Evolutionary conservation across 2,888 invertebrate genomes (phyloP).

Genomic region (Lasioglossum zephyrum): DNA sequence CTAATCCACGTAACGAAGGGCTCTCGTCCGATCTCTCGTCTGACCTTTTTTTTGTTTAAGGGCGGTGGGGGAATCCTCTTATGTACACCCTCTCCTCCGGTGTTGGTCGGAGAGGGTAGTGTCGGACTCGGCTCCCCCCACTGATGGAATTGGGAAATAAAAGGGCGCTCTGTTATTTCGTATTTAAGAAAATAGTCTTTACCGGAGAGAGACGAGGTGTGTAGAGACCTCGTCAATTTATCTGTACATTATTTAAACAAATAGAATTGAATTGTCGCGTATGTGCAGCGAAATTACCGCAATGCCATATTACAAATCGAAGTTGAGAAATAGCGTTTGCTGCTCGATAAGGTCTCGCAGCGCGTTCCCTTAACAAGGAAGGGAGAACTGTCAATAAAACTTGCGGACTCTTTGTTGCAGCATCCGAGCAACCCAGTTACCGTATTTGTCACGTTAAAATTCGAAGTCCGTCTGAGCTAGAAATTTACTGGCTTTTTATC

Average conservation of each 20-base stretch:
- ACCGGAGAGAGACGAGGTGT: neutral
- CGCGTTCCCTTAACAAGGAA: neutral
- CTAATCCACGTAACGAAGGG: neutral
- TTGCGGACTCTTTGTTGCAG: neutral
- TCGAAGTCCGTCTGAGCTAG: neutral
- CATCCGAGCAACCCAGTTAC: neutral
- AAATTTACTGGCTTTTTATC: neutral
- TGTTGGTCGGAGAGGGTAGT: too few species aligned
- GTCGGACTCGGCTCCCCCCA: too few species aligned
- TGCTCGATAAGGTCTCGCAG: neutral
- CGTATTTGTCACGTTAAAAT: constrained; percentile 6
- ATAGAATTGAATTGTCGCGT: neutral
- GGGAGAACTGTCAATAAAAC: neutral
- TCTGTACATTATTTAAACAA: neutral
- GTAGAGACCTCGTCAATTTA: neutral
- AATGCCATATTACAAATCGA: neutral
- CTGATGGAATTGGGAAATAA: too few species aligned
- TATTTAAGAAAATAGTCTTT: neutral
- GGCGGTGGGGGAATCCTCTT: too few species aligned
- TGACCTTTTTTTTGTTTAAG: too few species aligned
- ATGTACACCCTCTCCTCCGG: too few species aligned
- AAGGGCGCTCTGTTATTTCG: neutral
- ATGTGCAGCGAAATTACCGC: neutral
- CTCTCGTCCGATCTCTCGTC: neutral
- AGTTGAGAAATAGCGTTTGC: neutral